Conservation (phyloP, 2,888 invertebrate genomes). For the Folsomia manolachei region DNA sequence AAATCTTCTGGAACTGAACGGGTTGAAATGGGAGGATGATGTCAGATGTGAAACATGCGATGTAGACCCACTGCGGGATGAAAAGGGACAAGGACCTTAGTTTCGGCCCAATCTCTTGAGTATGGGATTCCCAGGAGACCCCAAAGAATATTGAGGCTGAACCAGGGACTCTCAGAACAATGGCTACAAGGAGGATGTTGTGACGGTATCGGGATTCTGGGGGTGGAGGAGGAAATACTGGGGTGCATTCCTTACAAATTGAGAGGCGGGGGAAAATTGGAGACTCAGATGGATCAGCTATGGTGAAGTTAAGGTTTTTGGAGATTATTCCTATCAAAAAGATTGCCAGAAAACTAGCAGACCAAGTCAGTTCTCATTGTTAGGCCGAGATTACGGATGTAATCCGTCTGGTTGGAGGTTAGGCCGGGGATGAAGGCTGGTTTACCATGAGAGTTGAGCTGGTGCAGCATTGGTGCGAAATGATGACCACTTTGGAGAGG, state of each 20-base stretch:
- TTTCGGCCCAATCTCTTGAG: not conserved
- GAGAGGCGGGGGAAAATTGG: not conserved
- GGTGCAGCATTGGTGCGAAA: not conserved
- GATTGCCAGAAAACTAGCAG: not conserved
- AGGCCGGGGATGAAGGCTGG: not conserved
- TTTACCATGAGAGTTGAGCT: not conserved
- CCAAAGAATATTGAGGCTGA: conserved; percentile 18
- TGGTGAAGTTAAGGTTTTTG: not conserved
- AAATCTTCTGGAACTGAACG: not conserved
- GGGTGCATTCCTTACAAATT: not conserved
- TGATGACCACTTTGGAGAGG: not conserved
- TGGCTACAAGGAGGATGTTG: not conserved
- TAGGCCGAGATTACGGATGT: not conserved
- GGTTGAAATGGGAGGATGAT: conserved; percentile 17
- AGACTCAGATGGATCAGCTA: not conserved
- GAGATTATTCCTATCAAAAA: not conserved
- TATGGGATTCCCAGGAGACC: conserved; percentile 17
- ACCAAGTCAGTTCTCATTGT: not conserved
- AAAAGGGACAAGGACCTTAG: not conserved
- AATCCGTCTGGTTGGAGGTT: not conserved
- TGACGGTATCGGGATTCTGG: not conserved
- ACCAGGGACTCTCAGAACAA: conserved; percentile 3
- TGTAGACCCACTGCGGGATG: conserved; percentile 4
- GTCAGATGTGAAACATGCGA: conserved; percentile 15
- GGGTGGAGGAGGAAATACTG: not conserved